phyloP scores from a whole-genome alignment of 2,797 vertebrate genomes.

The Megalops cyprinoides region DNA sequence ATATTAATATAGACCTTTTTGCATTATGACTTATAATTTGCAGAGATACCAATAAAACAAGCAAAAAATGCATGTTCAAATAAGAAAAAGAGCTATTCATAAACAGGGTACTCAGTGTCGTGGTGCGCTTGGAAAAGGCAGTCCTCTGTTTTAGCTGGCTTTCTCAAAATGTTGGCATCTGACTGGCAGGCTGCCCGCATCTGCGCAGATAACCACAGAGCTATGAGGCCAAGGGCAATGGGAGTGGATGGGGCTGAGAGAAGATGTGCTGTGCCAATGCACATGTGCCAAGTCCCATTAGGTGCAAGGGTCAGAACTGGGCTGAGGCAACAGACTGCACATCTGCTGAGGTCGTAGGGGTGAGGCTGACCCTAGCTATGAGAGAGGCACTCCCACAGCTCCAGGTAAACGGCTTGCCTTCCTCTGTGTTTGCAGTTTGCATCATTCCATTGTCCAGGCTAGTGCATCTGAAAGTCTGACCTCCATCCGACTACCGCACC shows the following conservation, averaged over 20 bases:
- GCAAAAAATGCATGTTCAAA: background rate
- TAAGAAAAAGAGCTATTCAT: background rate
- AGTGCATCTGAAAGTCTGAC: too few species aligned
- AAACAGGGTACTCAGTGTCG: background rate
- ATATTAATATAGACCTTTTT: slow-evolving; percentile 21
- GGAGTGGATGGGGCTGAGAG: background rate
- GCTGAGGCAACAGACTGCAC: background rate
- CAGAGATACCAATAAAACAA: background rate
- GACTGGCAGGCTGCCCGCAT: too few species aligned
- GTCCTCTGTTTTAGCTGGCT: background rate
- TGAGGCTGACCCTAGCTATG: background rate
- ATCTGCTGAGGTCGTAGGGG: background rate
- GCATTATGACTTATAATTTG: slow-evolving; percentile 8
- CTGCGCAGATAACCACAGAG: background rate
- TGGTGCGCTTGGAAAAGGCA: background rate
- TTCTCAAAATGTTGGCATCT: too few species aligned
- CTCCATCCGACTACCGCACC: too few species aligned
- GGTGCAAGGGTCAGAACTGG: background rate
- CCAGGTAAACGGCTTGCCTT: too few species aligned
- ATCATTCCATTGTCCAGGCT: too few species aligned
- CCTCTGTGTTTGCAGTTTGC: too few species aligned
- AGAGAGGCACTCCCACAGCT: too few species aligned
- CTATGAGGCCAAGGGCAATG: background rate
- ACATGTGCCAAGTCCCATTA: too few species aligned
- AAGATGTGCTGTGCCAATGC: too few species aligned